Base-by-base conservation (phyloP, 2,888 invertebrate species). In the Nomada ferruginata region DNA sequence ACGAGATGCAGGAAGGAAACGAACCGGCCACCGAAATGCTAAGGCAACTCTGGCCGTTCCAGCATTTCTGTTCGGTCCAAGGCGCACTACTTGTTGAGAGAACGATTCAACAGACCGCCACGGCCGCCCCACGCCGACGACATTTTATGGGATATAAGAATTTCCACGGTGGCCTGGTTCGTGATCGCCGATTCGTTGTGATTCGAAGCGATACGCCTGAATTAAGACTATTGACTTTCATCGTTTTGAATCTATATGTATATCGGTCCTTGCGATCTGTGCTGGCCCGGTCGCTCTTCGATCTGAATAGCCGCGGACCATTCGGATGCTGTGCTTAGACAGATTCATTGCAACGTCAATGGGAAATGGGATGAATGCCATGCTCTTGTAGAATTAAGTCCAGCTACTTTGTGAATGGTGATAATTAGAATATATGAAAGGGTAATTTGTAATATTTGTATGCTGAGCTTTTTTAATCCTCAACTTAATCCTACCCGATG, bases 1-100 rank as follows among this genome's bases (percentile, higher is more conserved):
- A 85, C 83, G 83, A 84, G 82, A 87, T 78, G 87, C 87, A 84
- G 87, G 82, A 87, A 87, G 82, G 87, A 87, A 87, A 84, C 82
- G 84, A 76, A 85, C 84, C 76, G 80, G 71, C 76, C 70, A 81
- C 73, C 80, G 76, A 87, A 87, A 87, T 76, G 75, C 80, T 53
- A 60, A 76, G 79, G 68, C 70, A 83, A 76, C 79, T 77, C 77
- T 68, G 82, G 70, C 76, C 74, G 70, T 55, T 66, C 61, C 71
- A 50, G 55, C 52, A 69, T 82, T 76, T 64, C 73, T 72, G 76
- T 66, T 75, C 68, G 74, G 70, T 70, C 70, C 77, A 70, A 20
- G 15, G 79, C 66, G 65, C 73, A 64, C 76, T 79, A 79, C 85
- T 84, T 78, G 78, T 78, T 85, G 83, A 85, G 83, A 84, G 80